Evolutionary conservation across 2,888 invertebrate genomes (phyloP), one percentile per base, ranked within the genome.

Genomic region (Agrotis puta): DNA sequence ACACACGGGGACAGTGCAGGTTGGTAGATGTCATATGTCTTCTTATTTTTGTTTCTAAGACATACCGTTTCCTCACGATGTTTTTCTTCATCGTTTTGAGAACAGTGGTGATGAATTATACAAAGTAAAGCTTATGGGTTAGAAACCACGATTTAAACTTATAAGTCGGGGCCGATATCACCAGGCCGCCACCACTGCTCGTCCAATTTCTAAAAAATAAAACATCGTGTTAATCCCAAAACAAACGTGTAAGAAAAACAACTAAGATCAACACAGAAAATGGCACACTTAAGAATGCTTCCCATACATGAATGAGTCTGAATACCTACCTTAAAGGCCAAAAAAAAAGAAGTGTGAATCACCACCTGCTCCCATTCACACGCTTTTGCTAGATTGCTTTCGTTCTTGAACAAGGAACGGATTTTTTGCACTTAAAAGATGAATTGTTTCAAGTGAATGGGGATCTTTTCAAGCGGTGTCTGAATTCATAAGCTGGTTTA

Each of bases 351-450:
- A 88, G 87, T 85, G 88, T 83, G 88, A 88, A 87, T 85, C 82
- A 85, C 86, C 93, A 93, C 89, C 92, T 93, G 93, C 81, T 81
- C 82, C 79, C 80, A 87, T 92, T 93, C 93, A 87, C 93, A 93
- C 92, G 92, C 85, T 91, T 84, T 82, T 90, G 88, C 89, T 89
- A 89, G 90, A 92, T 92, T 91, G 90, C 92, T 92, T 89, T 89
- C 87, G 84, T 87, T 88, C 89, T 85, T 84, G 83, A 87, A 85
- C 83, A 88, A 88, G 89, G 81, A 89, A 90, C 83, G 87, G 88
- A 88, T 91, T 91, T 92, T 90, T 91, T 89, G 86, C 85, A 74
- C 76, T 79, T 77, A 79, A 85, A 90, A 90, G 89, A 92, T 88
- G 87, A 90, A 90, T 90, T 90, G 89, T 90, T 89, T 87, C 85